Evolutionary conservation across 1,140 invertebrate genomes (phyloP).

Genomic region (Ectropis grisescens): DNA sequence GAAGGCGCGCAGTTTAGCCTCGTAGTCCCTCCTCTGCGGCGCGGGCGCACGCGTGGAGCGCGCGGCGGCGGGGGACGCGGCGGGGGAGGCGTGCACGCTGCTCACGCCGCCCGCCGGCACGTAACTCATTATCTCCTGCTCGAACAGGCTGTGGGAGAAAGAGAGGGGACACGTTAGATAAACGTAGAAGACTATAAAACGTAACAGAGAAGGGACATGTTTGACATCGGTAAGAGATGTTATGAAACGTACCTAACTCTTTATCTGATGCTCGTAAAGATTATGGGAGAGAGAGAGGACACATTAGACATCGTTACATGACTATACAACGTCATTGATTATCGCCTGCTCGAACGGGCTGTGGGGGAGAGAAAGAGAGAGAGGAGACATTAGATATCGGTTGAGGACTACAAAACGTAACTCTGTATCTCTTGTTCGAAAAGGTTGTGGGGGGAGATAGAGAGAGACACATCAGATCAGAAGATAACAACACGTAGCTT

Average conservation of each 20-base stretch:
- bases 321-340: slow-evolving; percentile 98
- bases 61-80: slow-evolving; percentile 82
- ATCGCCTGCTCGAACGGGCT: slow-evolving; percentile 98
- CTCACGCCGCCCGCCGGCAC: slow-evolving; percentile 80
- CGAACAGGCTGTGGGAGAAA: slow-evolving; percentile 84
- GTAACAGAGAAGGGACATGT: not conserved
- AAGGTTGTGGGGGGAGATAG: too few relatives aligned
- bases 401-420: too few relatives aligned
- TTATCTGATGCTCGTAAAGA: too few relatives aligned
- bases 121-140: slow-evolving; percentile 98
- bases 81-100: slow-evolving; percentile 74
- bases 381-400: too few relatives aligned
- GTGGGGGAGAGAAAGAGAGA: slow-evolving; percentile 23
- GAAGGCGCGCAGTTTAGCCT: slow-evolving; percentile 95
- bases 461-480: too few relatives aligned
- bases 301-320: too few relatives aligned
- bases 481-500: too few relatives aligned
- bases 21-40: slow-evolving; percentile 92
- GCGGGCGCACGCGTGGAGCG: slow-evolving; percentile 85
- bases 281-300: too few relatives aligned
- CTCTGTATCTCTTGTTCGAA: too few relatives aligned
- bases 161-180: too few relatives aligned
- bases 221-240: not conserved
- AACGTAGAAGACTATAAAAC: too few relatives aligned
- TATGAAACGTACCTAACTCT: too few relatives aligned